Percentiles rank a stretch among this genome's conserved stretches.
These are phyloP conservation scores for Lathronympha strigana DNA, from an alignment of 2,888 invertebrate genomes.

Conservation along the genomic window DNA sequence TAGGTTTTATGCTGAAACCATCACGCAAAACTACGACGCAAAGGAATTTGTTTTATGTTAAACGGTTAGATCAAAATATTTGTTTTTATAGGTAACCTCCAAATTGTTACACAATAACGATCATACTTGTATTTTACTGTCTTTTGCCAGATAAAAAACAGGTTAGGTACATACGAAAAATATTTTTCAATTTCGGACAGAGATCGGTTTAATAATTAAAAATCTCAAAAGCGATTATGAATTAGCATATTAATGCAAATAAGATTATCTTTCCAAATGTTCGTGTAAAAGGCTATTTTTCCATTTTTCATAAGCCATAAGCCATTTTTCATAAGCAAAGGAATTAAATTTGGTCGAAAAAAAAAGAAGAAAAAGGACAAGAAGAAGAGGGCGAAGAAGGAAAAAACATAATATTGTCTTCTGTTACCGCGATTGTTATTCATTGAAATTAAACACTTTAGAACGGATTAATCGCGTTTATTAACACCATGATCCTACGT, in stretches of 20 bases:
- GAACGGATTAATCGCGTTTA: too few relatives aligned
- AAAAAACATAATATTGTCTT: neutral
- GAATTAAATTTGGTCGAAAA: slow-evolving; percentile 1
- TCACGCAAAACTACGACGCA: too few relatives aligned
- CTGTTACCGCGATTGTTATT: too few relatives aligned
- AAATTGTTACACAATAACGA: slow-evolving; percentile 1
- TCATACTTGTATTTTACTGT: neutral
- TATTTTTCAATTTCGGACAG: slow-evolving; percentile 9
- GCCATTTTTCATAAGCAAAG: neutral
- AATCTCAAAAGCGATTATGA: slow-evolving; percentile 18
- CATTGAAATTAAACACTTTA: too few relatives aligned
- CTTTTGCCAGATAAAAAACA: slow-evolving; percentile 4
- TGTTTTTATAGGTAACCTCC: too few relatives aligned
- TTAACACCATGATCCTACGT: too few relatives aligned
- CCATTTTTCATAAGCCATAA: neutral
- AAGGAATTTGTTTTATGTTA: too few relatives aligned
- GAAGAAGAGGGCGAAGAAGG: neutral
- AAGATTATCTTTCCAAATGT: slow-evolving; percentile 21
- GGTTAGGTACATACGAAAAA: slow-evolving; percentile 4
- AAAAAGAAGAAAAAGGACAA: neutral
- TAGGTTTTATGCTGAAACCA: too few relatives aligned
- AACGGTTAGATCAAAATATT: too few relatives aligned
- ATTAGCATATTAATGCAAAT: slow-evolving; percentile 14
- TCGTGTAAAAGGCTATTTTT: slow-evolving; percentile 18
- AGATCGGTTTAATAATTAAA: slow-evolving; percentile 12